Percentiles rank a stretch among this genome's conserved stretches.
Conservation (phyloP, 2,888 invertebrate species). For the Clivina fossor region DNA sequence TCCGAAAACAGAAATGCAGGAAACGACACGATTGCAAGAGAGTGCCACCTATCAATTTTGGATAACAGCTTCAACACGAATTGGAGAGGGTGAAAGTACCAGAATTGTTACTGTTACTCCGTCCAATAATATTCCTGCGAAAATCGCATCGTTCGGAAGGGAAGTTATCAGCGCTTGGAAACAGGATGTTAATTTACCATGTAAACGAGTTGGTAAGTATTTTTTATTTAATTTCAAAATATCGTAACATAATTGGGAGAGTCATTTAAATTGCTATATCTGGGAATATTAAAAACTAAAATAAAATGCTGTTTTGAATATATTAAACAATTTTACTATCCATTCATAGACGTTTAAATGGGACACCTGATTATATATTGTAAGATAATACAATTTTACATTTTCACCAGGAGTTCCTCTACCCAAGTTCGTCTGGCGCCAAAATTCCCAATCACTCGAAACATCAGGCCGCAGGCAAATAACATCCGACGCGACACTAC, state of each 20-base stretch:
- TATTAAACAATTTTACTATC: too few relatives aligned
- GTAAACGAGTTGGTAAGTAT: conserved; percentile 74
- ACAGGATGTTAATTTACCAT: conserved; percentile 78
- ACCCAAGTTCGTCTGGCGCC: conserved; percentile 76
- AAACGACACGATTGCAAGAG: conserved; percentile 70
- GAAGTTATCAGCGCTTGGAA: conserved; percentile 84
- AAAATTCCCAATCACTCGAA: conserved; percentile 74
- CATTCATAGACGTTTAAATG: too few relatives aligned
- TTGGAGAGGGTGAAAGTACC: conserved; percentile 83
- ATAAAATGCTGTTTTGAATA: too few relatives aligned
- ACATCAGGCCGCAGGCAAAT: conserved; percentile 68
- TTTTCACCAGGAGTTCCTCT: conserved; percentile 57
- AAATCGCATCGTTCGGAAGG: conserved; percentile 85
- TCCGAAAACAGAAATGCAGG: conserved; percentile 69
- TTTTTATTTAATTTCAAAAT: conserved; percentile 32
- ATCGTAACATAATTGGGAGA: not conserved
- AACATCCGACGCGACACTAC: conserved; percentile 70
- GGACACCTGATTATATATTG: not conserved
- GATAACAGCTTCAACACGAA: conserved; percentile 76
- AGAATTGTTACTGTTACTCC: conserved; percentile 75
- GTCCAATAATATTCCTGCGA: conserved; percentile 78
- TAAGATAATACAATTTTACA: not conserved
- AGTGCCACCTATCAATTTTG: conserved; percentile 74
- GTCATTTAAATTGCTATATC: not conserved
- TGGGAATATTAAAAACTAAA: not conserved